Evolutionary conservation across 2,888 invertebrate genomes (phyloP), one percentile per base, ranked within the genome.

Genomic region (Conus canariensis): DNA sequence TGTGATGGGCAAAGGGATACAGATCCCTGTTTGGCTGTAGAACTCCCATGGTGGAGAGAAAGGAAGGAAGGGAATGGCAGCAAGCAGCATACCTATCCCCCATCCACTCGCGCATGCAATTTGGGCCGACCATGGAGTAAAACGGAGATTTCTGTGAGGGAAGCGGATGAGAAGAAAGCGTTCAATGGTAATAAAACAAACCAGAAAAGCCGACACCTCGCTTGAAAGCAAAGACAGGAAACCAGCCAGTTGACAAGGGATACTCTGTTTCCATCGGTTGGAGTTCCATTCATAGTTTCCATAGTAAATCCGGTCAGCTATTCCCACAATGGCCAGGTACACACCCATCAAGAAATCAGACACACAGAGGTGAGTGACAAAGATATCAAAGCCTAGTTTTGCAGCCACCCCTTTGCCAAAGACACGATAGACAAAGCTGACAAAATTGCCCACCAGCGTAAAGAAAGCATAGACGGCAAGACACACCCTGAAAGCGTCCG

Each of bases 91-190:
- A 10, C 94, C 94, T 0, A 93, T 19, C 12, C 93, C 25, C 96
- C 96, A 96, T 0, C 93, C 92, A 0, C 91, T 60, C 0, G 89
- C 67, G 19, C 94, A 93, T 1, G 93, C 90, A 83, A 91, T 87
- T n/a, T 94, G 91, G 7, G 95, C 94, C 8, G 90, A 92, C 30
- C 92, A 92, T 8, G 91, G 82, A 10, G 92, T 94, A 60, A 96
- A 94, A 16, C 90, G 90, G 22, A 92, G 60, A 19, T 90, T 88
- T 30, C 90, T 97, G 87, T 97, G 95, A 19, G 97, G 97, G 91
- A 97, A 96, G n/a, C 97, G 97, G 77, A 97, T 97, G 1, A 97
- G 97, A 92, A 97, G 96, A 92, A 97, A 97, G 22, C 97, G 97
- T 94, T 97, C 97, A 6, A 85, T 19, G 7, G 85, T 85, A 22